phyloP scores from a whole-genome alignment of 2,113 vertebrate species.

The Platysternon megacephalum region DNA sequence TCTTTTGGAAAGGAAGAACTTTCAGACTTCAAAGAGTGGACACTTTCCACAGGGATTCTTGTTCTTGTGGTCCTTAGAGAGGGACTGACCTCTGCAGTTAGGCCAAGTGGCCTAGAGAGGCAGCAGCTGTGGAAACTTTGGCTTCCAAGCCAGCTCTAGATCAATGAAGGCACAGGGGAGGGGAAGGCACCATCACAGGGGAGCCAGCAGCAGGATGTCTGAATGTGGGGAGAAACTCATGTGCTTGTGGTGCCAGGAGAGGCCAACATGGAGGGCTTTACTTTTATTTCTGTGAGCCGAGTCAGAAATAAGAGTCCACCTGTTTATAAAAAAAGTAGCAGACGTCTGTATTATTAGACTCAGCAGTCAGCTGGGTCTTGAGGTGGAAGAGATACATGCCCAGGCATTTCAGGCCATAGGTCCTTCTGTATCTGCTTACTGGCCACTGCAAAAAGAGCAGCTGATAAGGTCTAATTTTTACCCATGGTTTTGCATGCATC shows the following conservation, averaged over 20 bases:
- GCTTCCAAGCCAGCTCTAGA: not conserved
- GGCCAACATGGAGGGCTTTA: not conserved
- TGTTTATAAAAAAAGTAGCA: not conserved
- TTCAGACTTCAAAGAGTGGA: not conserved
- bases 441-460: not conserved
- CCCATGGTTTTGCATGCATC: not conserved
- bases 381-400: not conserved
- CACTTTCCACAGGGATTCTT: not conserved
- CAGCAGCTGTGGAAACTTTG: not conserved
- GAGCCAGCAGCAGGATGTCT: not conserved
- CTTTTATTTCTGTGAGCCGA: not conserved
- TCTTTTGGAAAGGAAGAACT: not conserved
- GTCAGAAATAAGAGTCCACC: not conserved
- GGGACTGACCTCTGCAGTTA: not conserved
- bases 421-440: not conserved
- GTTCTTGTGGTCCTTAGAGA: not conserved
- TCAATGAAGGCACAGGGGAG: not conserved
- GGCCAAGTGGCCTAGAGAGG: not conserved
- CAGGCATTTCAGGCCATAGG: not conserved
- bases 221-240: not conserved
- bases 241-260: not conserved
- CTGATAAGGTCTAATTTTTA: not conserved
- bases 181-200: not conserved
- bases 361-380: not conserved
- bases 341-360: not conserved